Conservation (phyloP, 2,888 invertebrate genomes). For the Phytoseiulus persimilis region DNA sequence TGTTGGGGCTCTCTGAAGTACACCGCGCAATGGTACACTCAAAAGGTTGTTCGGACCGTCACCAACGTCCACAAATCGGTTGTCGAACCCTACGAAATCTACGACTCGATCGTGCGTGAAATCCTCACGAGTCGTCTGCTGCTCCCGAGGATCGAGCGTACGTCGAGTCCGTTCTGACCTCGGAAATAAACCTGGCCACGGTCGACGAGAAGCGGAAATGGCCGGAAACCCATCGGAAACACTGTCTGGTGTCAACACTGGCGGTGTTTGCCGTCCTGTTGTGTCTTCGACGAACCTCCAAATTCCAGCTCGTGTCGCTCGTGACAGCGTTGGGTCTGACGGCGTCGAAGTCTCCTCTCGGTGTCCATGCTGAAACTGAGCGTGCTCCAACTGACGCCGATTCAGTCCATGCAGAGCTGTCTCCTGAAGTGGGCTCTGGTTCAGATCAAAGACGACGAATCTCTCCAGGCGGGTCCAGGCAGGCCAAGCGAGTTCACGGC, state of each 20-base stretch:
- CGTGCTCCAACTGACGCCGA: conserved; percentile 25
- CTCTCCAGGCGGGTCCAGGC: neutral
- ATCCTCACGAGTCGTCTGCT: conserved; percentile 25
- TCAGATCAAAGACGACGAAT: conserved; percentile 35
- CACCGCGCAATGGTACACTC: conserved; percentile 37
- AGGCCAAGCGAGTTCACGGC: neutral
- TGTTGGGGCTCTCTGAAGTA: conserved; percentile 28
- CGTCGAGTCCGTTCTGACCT: conserved; percentile 26
- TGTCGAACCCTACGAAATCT: conserved; percentile 31
- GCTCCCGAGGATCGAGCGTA: conserved; percentile 26
- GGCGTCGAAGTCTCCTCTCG: conserved; percentile 31
- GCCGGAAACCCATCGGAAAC: conserved; percentile 26
- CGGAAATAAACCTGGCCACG: neutral
- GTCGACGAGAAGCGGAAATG: conserved; percentile 24
- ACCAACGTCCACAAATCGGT: conserved; percentile 38
- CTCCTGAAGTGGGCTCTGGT: conserved; percentile 33
- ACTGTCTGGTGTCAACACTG: conserved; percentile 8
- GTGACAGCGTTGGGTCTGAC: conserved; percentile 33
- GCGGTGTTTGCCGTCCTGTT: neutral
- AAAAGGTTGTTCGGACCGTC: conserved; percentile 45
- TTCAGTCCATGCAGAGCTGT: conserved; percentile 28
- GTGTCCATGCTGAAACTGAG: conserved; percentile 30
- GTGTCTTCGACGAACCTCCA: conserved; percentile 7
- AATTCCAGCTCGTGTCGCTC: conserved; percentile 14
- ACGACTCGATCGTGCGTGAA: conserved; percentile 30